phyloP scores from a whole-genome alignment of 1,140 invertebrate genomes.

The Lasaia peninsularis region DNA sequence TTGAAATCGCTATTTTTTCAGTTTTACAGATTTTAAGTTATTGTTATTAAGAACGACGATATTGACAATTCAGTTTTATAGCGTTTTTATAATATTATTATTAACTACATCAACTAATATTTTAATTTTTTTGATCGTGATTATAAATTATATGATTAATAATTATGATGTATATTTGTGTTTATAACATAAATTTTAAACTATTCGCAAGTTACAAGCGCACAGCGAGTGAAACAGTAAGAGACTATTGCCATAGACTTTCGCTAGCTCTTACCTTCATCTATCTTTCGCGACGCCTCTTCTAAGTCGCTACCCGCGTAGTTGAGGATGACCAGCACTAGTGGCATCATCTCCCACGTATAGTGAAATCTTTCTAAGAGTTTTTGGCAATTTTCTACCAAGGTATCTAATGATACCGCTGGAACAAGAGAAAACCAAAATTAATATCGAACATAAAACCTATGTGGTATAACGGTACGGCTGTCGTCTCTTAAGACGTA shows the following conservation, averaged over 20 bases:
- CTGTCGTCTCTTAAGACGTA: no score
- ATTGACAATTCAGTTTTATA: no score
- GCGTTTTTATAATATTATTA: no score
- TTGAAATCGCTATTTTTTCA: no score
- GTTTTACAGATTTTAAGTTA: no score
- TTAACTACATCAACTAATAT: no score
- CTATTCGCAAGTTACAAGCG: not conserved
- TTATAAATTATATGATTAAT: no score
- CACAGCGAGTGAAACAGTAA: not conserved
- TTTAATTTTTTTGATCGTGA: no score
- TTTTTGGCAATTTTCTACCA: constrained; percentile 83
- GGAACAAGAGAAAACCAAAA: constrained; percentile 31
- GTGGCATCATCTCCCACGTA: constrained; percentile 84
- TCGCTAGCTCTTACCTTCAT: constrained; percentile 79
- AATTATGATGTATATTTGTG: not conserved
- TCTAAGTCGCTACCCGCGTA: constrained; percentile 82
- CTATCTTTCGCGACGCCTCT: constrained; percentile 82
- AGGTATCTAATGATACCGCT: constrained; percentile 77
- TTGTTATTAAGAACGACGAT: no score
- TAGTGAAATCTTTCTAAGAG: constrained; percentile 84
- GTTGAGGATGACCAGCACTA: constrained; percentile 85
- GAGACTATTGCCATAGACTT: not conserved
- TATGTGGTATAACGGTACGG: no score
- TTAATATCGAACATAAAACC: no score
- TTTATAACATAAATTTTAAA: not conserved